Conservation (phyloP, 2,888 invertebrate species). For the Venusia cambrica region DNA sequence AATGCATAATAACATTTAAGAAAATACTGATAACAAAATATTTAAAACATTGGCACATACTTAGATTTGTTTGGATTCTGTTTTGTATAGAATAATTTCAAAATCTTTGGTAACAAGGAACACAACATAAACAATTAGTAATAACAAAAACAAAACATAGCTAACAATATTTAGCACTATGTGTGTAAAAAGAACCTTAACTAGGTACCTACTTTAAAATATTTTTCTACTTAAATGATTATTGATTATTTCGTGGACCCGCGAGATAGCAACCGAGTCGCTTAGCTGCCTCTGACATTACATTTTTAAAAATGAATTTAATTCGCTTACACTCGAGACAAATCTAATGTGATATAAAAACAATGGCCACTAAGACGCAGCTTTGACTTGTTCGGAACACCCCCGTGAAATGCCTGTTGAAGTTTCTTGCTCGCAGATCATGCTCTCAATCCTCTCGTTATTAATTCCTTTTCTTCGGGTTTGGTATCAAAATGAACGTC, state of each 20-base stretch:
- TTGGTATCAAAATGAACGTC: conserved; percentile 38
- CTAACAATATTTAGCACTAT: conserved; percentile 53
- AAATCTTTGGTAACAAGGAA: conserved; percentile 81
- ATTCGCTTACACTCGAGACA: too few relatives aligned
- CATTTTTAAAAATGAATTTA: not conserved
- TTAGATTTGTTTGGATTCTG: conserved; percentile 35
- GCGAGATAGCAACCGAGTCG: conserved; percentile 10
- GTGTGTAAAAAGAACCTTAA: conserved; percentile 42
- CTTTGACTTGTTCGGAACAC: conserved; percentile 7
- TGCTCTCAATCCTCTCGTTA: conserved; percentile 6
- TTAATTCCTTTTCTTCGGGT: conserved; percentile 10
- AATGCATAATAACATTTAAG: conserved; percentile 54
- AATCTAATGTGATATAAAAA: too few relatives aligned
- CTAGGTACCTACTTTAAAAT: conserved; percentile 19
- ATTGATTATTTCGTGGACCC: conserved; percentile 12
- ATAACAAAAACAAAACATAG: conserved; percentile 76
- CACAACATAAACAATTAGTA: conserved; percentile 58
- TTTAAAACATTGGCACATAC: conserved; percentile 33
- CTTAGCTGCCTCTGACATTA: conserved; percentile 23
- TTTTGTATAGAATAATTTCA: too few relatives aligned
- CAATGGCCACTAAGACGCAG: too few relatives aligned
- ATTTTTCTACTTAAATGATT: conserved; percentile 23
- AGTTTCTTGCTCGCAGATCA: too few relatives aligned
- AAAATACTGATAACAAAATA: conserved; percentile 49
- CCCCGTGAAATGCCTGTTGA: too few relatives aligned